A percentile compares a stretch with the other conserved stretches of the same genome.
Conservation (phyloP, 1,140 invertebrate species). For the Portunus trituberculatus region DNA sequence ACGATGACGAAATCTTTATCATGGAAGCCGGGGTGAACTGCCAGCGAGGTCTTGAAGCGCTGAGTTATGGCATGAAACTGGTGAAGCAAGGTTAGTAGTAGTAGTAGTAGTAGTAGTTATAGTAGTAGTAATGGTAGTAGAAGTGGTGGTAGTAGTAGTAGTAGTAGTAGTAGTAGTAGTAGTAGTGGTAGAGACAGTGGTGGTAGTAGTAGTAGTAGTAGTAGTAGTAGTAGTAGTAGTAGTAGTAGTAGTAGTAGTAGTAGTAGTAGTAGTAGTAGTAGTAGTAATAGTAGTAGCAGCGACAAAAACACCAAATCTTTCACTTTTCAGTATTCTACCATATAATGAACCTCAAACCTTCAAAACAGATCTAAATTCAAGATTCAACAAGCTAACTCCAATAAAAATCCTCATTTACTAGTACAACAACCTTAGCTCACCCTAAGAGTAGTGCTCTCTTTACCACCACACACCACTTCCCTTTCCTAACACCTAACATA, state of each 20-base stretch:
- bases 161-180: not conserved
- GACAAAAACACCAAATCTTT: no score
- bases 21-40: constrained; percentile 88
- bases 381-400: not conserved
- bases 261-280: no score
- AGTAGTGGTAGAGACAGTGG: not conserved
- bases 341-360: no score
- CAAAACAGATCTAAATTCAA: not conserved
- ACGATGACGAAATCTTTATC: constrained; percentile 84
- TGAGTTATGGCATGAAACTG: constrained; percentile 85
- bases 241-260: no score
- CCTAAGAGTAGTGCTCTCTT: not conserved
- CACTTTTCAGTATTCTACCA: not conserved
- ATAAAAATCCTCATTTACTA: not conserved
- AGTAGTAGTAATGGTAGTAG: constrained; percentile 27
- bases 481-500: no score
- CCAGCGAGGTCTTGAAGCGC: constrained; percentile 84
- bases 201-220: not conserved
- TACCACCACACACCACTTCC: not conserved
- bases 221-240: not conserved
- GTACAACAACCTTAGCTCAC: not conserved
- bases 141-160: not conserved
- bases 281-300: no score
- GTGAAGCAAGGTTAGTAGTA: constrained; percentile 81
- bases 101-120: not conserved